Conservation (phyloP, 2,888 invertebrate species). For the Rhagophthalmus giganteus region DNA sequence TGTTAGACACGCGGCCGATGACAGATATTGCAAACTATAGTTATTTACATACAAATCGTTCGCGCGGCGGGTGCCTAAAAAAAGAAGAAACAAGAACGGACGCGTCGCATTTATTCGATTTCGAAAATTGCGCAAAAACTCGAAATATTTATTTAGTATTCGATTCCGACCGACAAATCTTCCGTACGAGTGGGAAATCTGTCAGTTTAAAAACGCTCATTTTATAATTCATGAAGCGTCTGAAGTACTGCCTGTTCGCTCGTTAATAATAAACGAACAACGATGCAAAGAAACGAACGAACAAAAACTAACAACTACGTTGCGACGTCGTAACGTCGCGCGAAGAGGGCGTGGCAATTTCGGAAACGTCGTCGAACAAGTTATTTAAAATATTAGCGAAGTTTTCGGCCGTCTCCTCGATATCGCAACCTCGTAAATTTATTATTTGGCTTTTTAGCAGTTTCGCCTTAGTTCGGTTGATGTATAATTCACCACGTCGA, state of each 20-base stretch:
- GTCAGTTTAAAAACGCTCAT: no score
- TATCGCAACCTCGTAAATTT: conserved; percentile 31
- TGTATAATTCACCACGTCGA: conserved; percentile 31
- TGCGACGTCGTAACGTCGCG: conserved; percentile 6
- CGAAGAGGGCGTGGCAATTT: conserved; percentile 12
- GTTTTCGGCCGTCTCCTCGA: conserved; percentile 21
- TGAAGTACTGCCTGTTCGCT: no score
- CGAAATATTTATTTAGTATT: background rate
- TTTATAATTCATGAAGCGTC: no score
- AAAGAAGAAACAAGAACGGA: no score
- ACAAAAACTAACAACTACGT: background rate
- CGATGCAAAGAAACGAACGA: no score
- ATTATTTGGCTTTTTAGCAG: conserved; percentile 32
- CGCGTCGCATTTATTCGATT: no score
- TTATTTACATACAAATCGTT: background rate
- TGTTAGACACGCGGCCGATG: background rate
- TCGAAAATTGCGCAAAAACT: no score
- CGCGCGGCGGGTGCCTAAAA: no score
- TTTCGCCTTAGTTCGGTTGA: conserved; percentile 29
- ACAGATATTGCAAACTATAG: background rate
- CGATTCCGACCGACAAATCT: background rate
- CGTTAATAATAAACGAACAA: no score
- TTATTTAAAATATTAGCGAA: conserved; percentile 31
- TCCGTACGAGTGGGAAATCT: no score
- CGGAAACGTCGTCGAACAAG: conserved; percentile 13